Conservation (phyloP, 2,888 invertebrate species). For the Adelphocoris suturalis region DNA sequence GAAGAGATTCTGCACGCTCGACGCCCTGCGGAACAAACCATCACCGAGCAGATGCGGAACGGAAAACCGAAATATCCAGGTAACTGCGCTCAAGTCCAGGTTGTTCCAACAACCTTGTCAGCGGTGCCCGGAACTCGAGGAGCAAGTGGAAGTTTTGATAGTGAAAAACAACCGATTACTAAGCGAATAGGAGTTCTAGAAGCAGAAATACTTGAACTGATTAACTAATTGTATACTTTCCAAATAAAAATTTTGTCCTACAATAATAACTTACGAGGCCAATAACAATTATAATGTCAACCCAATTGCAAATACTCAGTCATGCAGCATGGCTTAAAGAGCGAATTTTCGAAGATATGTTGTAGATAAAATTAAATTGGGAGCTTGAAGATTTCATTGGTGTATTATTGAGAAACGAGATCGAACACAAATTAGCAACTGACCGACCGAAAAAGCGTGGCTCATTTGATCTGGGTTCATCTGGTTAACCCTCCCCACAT, state of each 20-base stretch:
- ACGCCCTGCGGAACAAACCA: neutral
- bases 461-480: too few species aligned
- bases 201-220: constrained; percentile 41
- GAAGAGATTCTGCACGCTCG: constrained; percentile 37
- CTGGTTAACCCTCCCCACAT: too few species aligned
- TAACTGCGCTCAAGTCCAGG: neutral
- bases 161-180: constrained; percentile 22
- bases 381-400: too few species aligned
- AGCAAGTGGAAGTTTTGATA: constrained; percentile 9
- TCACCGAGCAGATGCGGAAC: neutral
- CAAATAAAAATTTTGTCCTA: neutral
- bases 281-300: too few species aligned
- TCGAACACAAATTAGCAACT: too few species aligned
- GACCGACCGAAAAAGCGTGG: too few species aligned
- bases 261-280: neutral
- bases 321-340: too few species aligned
- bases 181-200: constrained; percentile 14
- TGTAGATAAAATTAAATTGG: too few species aligned
- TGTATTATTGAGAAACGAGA: too few species aligned
- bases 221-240: constrained; percentile 14
- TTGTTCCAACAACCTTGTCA: neutral
- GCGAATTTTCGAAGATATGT: too few species aligned
- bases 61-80: neutral
- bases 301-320: too few species aligned
- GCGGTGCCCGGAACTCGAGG: constrained; percentile 35